Base-by-base conservation (phyloP, 2,888 invertebrate species). In the Odontothrips loti region DNA sequence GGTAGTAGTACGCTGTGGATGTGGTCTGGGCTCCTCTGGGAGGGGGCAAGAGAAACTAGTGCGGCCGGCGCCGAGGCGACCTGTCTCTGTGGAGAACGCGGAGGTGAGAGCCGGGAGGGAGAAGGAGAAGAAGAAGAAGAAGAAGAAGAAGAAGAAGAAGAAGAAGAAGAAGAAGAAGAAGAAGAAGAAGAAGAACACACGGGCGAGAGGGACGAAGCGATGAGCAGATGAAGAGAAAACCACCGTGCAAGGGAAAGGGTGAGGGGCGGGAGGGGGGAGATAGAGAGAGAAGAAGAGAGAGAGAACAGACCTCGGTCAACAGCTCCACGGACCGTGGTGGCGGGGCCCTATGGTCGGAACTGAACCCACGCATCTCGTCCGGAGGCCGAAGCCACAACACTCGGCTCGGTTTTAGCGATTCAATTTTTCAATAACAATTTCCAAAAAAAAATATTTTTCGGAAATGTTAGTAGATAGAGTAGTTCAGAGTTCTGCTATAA, bases 101-200 rank as follows among this genome's bases (percentile, higher is more conserved):
- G 68, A 75, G 68, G 68, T 75, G 68, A 75, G 68, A 75, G 68
- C 68, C 23, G 79, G 48, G 81, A 58, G 20, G 58, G 81, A 47
- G 48, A 47, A 51, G 17, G 75, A 81, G 27, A 58, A 17, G 23
- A 8, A 48, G 79, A 58, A 34, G 17, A 20, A 68, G 80, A 34
- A 23, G 17, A 17, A 51, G 51, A 6, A 15, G 23, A 43, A 68
- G 80, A 80, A 23, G 27, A 15, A 23, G 68, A 23, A 29, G 27
- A 17, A 20, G 80, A 68, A 29, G 34, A 9, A 17, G 68, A 29
- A 43, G 20, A 17, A 34, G 68, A 68, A 27, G 23, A 43, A 47
- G 58, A 17, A 75, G 27, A 29, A 0, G 68, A 43, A 29, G 20
- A 75, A 34, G 47, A 68, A 29, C 47, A 27, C 23, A 10, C 17